Evolutionary conservation across 2,797 vertebrate genomes (phyloP).

Genomic region (Coregonus ussuriensis): DNA sequence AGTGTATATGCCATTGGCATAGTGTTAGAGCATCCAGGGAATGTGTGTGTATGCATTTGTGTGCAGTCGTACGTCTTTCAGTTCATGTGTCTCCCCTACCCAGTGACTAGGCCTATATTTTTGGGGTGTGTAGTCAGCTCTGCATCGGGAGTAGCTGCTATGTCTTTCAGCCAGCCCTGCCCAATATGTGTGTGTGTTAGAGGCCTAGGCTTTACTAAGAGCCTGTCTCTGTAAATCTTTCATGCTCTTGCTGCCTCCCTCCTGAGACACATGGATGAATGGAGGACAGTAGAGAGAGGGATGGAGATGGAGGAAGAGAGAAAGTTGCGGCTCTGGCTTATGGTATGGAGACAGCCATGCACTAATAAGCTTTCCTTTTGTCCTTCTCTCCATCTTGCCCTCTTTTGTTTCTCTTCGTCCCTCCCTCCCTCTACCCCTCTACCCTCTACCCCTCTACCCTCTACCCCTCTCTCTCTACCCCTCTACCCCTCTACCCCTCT

Average conservation of each 20-base stretch:
- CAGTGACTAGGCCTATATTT: slow-evolving; percentile 9
- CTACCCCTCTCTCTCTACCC: no score
- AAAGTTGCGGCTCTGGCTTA: neutral
- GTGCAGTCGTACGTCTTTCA: slow-evolving; percentile 7
- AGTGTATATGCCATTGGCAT: no score
- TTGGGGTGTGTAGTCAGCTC: slow-evolving; percentile 10
- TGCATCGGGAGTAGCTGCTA: neutral
- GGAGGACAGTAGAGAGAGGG: slow-evolving; percentile 19
- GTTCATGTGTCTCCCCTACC: slow-evolving; percentile 13
- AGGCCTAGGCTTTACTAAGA: slow-evolving; percentile 57
- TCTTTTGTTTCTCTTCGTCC: slow-evolving; percentile 11
- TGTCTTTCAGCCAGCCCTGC: slow-evolving; percentile 14
- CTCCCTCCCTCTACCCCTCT: neutral
- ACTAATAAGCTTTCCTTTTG: neutral
- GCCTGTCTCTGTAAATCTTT: slow-evolving; percentile 65
- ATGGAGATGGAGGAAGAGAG: slow-evolving; percentile 1
- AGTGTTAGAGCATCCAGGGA: no score
- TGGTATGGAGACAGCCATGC: neutral
- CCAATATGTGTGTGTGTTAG: slow-evolving; percentile 17
- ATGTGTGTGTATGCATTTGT: slow-evolving; percentile 2
- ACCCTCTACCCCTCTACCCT: no score
- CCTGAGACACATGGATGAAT: slow-evolving; percentile 45
- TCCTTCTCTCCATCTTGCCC: neutral
- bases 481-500: no score
- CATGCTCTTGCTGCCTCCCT: slow-evolving; percentile 37